Conservation (phyloP, 2,888 invertebrate genomes). For the Germaria angustata region DNA sequence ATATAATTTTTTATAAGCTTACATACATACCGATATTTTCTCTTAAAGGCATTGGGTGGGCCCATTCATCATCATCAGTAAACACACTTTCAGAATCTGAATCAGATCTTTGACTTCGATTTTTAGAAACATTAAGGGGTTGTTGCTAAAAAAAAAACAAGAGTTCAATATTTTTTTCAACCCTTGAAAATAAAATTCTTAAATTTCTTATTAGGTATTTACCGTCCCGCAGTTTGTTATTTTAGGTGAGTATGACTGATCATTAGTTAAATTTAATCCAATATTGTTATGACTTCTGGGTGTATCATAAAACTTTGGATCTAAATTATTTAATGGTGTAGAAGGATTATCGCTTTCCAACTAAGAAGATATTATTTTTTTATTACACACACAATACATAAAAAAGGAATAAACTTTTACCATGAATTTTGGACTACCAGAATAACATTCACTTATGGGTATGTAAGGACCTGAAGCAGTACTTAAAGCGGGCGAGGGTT, state of each 20-base stretch:
- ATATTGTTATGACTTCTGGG: slow-evolving; percentile 79
- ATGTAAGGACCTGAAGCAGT: slow-evolving; percentile 91
- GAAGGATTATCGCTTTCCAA: slow-evolving; percentile 73
- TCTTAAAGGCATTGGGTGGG: slow-evolving; percentile 81
- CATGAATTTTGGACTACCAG: slow-evolving; percentile 84
- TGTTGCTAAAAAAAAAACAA: slow-evolving; percentile 72
- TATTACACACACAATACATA: neutral
- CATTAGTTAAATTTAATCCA: slow-evolving; percentile 79
- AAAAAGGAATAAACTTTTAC: slow-evolving; percentile 62
- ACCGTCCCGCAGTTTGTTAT: slow-evolving; percentile 79
- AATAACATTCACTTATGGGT: slow-evolving; percentile 94
- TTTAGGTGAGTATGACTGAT: slow-evolving; percentile 80
- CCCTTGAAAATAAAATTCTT: too few species aligned
- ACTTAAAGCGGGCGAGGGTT: slow-evolving; percentile 84
- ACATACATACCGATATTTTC: slow-evolving; percentile 77
- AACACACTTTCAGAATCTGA: slow-evolving; percentile 86
- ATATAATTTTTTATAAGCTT: too few species aligned
- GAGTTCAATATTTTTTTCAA: neutral
- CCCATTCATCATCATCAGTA: slow-evolving; percentile 86
- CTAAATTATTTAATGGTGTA: slow-evolving; percentile 80
- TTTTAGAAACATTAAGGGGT: slow-evolving; percentile 66
- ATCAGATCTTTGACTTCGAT: slow-evolving; percentile 79
- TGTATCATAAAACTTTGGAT: slow-evolving; percentile 82
- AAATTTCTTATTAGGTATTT: slow-evolving; percentile 55
- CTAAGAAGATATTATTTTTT: slow-evolving; percentile 55